Conservation (phyloP, 2,113 vertebrate species). For the Gobio gobio region DNA sequence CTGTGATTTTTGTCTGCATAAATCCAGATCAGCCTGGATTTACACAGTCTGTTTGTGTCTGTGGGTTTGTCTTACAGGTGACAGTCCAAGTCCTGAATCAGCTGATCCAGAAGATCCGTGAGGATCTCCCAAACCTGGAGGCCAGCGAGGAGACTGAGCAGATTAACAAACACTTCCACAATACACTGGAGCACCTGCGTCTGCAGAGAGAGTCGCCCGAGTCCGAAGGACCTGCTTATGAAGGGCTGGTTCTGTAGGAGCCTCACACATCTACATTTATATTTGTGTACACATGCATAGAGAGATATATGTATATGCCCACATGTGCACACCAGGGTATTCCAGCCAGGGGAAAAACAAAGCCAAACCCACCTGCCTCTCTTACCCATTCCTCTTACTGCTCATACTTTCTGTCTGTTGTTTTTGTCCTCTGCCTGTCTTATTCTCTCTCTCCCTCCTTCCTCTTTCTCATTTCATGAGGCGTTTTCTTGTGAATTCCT, state of each 20-base stretch:
- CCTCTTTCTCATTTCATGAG: background rate
- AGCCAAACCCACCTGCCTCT: slow-evolving; percentile 24
- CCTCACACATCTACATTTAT: slow-evolving; percentile 56
- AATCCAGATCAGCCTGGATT: background rate
- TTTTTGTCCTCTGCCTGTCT: background rate
- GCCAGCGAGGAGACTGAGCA: slow-evolving; percentile 98
- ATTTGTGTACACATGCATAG: slow-evolving; percentile 52
- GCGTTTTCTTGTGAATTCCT: slow-evolving; percentile 28
- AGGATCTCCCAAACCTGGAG: slow-evolving; percentile 96
- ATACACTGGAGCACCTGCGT: slow-evolving; percentile 97
- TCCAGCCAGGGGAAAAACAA: slow-evolving; percentile 56
- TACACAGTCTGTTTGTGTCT: background rate
- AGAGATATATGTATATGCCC: slow-evolving; percentile 50
- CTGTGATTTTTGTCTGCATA: background rate
- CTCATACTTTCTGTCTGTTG: slow-evolving; percentile 18
- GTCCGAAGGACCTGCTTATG: slow-evolving; percentile 92
- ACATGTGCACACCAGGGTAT: slow-evolving; percentile 45
- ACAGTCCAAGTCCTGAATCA: slow-evolving; percentile 98
- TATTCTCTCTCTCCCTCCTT: background rate
- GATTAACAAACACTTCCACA: slow-evolving; percentile 99
- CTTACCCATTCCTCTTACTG: slow-evolving; percentile 29
- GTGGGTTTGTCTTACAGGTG: slow-evolving; percentile 76
- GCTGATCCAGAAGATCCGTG: slow-evolving; percentile 97
- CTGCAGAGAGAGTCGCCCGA: slow-evolving; percentile 93
- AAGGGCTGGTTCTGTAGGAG: slow-evolving; percentile 86